phyloP scores from a whole-genome alignment of 2,797 vertebrate species.

The Falco novaeseelandiae region DNA sequence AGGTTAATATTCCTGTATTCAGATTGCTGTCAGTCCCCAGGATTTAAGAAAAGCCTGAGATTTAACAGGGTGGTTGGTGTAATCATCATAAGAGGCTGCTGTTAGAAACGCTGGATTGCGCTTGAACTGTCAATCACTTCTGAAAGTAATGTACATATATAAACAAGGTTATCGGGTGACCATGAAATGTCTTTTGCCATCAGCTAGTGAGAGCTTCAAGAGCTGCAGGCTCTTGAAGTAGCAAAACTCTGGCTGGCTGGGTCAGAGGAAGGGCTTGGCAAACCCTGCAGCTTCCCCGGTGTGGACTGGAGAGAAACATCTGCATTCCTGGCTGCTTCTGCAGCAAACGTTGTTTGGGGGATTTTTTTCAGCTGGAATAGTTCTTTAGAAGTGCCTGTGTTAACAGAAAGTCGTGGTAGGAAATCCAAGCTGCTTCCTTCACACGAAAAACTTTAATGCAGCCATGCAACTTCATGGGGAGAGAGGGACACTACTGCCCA shows the following conservation, averaged over 20 bases:
- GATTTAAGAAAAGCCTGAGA: slow-evolving; percentile 42
- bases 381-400: not conserved
- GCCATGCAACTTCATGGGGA: not conserved
- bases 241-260: not conserved
- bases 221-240: not conserved
- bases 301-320: not conserved
- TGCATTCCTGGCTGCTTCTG: not conserved
- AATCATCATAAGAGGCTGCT: slow-evolving; percentile 41
- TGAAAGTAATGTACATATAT: slow-evolving; percentile 2
- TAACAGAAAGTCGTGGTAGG: not conserved
- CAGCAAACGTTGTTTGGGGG: not conserved
- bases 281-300: not conserved
- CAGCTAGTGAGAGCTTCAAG: not conserved
- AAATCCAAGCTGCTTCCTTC: not conserved
- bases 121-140: slow-evolving; percentile 1
- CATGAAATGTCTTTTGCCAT: slow-evolving; percentile 8
- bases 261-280: not conserved
- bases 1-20: slow-evolving; percentile 45
- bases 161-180: slow-evolving; percentile 45
- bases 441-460: not conserved
- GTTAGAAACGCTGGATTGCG: not conserved
- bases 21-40: slow-evolving; percentile 5
- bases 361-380: not conserved
- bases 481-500: not conserved
- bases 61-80: slow-evolving; percentile 23